Evolutionary conservation across 2,888 invertebrate genomes (phyloP).

Genomic region (Coelogynopora nodosa): DNA sequence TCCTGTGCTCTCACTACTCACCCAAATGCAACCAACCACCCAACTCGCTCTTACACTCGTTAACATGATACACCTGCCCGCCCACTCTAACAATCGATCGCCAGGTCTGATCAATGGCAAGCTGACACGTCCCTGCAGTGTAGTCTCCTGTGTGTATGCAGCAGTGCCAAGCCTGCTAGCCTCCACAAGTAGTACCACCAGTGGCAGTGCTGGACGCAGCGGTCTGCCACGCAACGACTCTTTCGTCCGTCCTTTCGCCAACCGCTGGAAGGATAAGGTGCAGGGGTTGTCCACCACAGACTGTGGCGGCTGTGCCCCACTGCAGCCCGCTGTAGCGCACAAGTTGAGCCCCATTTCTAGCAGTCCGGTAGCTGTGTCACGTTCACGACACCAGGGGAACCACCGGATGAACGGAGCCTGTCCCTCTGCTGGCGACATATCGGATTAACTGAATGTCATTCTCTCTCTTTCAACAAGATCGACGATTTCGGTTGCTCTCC

Average conservation of each 20-base stretch:
- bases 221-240: not conserved
- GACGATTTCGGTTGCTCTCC: no score
- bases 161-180: not conserved
- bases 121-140: not conserved
- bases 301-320: no score
- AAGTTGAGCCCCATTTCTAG: not conserved
- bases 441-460: no score
- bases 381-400: not conserved
- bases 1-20: not conserved
- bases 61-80: not conserved
- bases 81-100: not conserved
- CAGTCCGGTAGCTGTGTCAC: not conserved
- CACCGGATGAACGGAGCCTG: not conserved
- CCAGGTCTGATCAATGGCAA: not conserved
- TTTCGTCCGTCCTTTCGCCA: not conserved
- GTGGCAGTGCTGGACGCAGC: not conserved
- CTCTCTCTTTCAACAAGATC: no score
- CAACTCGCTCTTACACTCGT: not conserved
- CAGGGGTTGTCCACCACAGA: not conserved
- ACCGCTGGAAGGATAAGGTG: not conserved
- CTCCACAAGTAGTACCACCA: not conserved
- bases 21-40: not conserved
- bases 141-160: not conserved
- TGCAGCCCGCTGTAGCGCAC: not conserved
- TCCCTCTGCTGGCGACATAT: not conserved